These are phyloP conservation scores for Gadopsis bispinosus DNA, from an alignment of 2,797 vertebrate genomes.

Conservation along the genomic window DNA sequence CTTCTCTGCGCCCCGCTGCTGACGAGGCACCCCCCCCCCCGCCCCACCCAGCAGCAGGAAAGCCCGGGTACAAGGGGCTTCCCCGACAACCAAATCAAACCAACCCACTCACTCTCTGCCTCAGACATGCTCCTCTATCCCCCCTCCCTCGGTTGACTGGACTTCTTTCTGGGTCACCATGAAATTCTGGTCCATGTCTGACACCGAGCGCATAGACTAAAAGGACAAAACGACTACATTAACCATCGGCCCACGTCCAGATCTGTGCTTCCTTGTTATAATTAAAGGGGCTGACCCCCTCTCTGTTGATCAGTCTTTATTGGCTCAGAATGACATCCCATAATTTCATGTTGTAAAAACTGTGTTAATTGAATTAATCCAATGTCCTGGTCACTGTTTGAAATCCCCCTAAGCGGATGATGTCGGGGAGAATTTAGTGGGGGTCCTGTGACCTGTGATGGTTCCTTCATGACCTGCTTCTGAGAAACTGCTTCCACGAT, in stretches of 20 bases:
- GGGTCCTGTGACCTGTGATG: constrained; percentile 73
- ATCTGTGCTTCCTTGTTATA: constrained; percentile 13
- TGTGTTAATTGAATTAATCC: constrained; percentile 72
- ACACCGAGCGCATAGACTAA: constrained; percentile 30
- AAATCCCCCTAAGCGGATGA: constrained; percentile 44
- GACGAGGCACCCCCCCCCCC: constrained; percentile 50
- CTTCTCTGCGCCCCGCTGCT: constrained; percentile 49
- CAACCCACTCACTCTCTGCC: constrained; percentile 60
- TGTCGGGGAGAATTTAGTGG: constrained; percentile 52
- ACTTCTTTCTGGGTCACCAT: constrained; percentile 70
- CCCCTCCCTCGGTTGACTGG: constrained; percentile 75
- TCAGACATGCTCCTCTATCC: constrained; percentile 75
- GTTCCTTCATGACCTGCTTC: constrained; percentile 82
- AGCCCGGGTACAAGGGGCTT: constrained; percentile 79
- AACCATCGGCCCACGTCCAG: constrained; percentile 39
- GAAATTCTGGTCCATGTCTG: constrained; percentile 83
- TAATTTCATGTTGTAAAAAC: constrained; percentile 74
- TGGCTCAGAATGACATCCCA: constrained; percentile 76
- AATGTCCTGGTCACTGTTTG: constrained; percentile 67
- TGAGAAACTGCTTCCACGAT: background rate
- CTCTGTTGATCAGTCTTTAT: constrained; percentile 37
- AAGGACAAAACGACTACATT: constrained; percentile 38
- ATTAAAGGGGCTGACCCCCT: constrained; percentile 21
- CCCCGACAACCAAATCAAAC: constrained; percentile 82
- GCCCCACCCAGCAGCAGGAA: constrained; percentile 59